Conservation (phyloP, 2,797 vertebrate genomes). For the Lutra lutra region DNA sequence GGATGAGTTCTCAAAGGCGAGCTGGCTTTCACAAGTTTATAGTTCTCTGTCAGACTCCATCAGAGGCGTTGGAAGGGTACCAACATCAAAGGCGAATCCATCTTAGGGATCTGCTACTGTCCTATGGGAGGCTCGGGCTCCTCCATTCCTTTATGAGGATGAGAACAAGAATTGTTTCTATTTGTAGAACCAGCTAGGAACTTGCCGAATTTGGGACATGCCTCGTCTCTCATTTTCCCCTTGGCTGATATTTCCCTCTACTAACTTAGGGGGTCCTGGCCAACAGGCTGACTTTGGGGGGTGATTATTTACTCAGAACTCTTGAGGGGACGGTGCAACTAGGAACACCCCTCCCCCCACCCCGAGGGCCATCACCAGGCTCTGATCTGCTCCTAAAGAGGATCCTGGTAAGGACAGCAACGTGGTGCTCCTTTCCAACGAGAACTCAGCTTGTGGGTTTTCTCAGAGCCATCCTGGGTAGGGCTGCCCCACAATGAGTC, state of each 20-base stretch:
- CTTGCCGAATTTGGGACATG: not conserved
- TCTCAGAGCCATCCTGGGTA: not conserved
- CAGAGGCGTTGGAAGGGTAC: not conserved
- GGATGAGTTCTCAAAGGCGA: not conserved
- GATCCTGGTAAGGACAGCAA: not conserved
- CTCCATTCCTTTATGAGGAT: not conserved
- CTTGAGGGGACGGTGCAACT: too few relatives aligned
- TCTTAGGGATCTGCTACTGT: not conserved
- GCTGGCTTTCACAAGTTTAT: not conserved
- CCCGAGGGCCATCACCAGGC: rapidly evolving
- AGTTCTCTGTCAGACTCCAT: not conserved
- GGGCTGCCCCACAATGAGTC: not conserved
- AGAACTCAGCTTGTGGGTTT: not conserved
- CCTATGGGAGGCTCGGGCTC: not conserved
- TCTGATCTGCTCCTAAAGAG: not conserved
- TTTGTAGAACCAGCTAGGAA: constrained; percentile 17
- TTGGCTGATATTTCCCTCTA: not conserved
- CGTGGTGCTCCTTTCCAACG: not conserved
- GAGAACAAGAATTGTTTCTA: not conserved
- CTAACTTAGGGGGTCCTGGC: not conserved
- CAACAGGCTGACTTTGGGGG: not conserved
- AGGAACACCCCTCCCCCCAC: not conserved
- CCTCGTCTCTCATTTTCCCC: not conserved
- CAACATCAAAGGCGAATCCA: not conserved
- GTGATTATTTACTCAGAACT: not conserved